Evolutionary conservation across 2,888 invertebrate species (phyloP).

Genomic region (Eupithecia inturbata): DNA sequence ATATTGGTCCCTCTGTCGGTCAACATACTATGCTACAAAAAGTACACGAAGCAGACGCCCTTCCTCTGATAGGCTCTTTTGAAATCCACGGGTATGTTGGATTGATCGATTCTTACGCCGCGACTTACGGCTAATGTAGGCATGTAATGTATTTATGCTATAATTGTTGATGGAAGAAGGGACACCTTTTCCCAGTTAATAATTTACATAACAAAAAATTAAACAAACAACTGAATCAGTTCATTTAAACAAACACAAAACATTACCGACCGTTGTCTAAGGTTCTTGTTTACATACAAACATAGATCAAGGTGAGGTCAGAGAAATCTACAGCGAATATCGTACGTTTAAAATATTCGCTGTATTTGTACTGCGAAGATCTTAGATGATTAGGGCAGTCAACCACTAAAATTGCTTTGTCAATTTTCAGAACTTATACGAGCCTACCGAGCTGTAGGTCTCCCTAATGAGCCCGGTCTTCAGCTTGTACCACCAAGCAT

Average conservation of each 20-base stretch:
- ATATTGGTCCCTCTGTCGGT: no score
- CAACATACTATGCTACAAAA: no score
- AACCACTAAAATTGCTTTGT: neutral
- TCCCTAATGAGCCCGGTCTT: no score
- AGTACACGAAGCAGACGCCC: no score
- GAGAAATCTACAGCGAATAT: slow-evolving; percentile 40
- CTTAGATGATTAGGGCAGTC: slow-evolving; percentile 12
- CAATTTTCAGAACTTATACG: neutral
- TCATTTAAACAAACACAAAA: neutral
- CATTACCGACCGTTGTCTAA: neutral
- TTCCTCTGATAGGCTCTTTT: no score
- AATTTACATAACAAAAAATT: neutral
- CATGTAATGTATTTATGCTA: neutral
- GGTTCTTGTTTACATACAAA: slow-evolving; percentile 17
- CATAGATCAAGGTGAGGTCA: slow-evolving; percentile 36
- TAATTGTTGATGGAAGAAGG: neutral
- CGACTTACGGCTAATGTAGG: no score
- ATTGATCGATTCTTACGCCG: no score
- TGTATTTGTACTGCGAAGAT: neutral
- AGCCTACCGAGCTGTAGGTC: no score
- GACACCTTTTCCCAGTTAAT: neutral
- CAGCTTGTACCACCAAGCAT: no score
- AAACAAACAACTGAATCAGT: neutral
- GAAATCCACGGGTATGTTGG: no score
- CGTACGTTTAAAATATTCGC: no score